Base-by-base conservation (phyloP, 2,113 vertebrate genomes). In the Climacteris rufus region DNA sequence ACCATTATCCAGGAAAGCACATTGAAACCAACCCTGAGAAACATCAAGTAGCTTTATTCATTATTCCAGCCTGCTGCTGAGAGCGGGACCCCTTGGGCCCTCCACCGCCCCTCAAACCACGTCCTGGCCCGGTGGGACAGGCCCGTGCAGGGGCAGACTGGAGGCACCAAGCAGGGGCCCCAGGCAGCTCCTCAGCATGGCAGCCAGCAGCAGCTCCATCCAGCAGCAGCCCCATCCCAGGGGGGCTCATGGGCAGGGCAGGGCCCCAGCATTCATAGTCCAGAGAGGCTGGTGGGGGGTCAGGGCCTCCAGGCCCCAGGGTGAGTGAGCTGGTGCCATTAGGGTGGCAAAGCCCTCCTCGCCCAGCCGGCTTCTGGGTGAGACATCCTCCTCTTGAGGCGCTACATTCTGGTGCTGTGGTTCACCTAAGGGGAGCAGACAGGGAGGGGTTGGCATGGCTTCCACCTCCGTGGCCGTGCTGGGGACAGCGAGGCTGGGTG, bases 381-480 rank as follows among this genome's bases (percentile, higher is more conserved):
- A 86, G 53, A 30, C 0, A 0, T 44, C 49, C 22, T 85, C 74
- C 19, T 64, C 70, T 49, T 3, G 4, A 4, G 1, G n/a, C 30
- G 78, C 71, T 97, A 97, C 94, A 97, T 79, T 8, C 80, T 85
- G 57, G 95, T 97, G 82, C 95, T 88, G 88, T 2, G 27, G 1
- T 64, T 37, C 52, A 3, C 81, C 96, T 96, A 7, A 11, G 10
- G 27, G 37, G 7, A 6, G 24, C 19, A 89, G 30, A 35, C 0
- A 5, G 25, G 10, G 10, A 49, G 24, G 11, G 27, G 21, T 40
- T 7, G 24, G 31, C 19, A 15, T 9, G 24, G 61, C 52, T 37
- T 53, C 13, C 44, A 13, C 35, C 27, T 70, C 49, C 54, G 5
- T 17, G 1, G 1, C 2, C 2, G 3, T 4, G 30, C 6, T 11